Percentiles rank a stretch among this genome's conserved stretches.
phyloP scores from a whole-genome alignment of 2,113 vertebrate species.

The Glareola pratincola region DNA sequence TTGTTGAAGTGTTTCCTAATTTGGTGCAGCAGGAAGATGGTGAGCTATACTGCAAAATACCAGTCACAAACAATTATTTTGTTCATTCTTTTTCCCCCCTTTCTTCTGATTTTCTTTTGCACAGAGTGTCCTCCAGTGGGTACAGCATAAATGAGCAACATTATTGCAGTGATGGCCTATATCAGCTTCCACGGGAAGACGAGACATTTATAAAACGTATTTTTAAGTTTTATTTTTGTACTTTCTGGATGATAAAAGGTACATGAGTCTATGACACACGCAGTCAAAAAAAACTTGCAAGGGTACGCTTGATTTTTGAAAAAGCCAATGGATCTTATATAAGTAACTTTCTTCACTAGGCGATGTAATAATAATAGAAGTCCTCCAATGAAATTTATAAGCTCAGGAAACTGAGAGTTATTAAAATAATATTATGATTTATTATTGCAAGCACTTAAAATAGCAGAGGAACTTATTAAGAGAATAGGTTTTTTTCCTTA shows the following conservation, averaged over 20 bases:
- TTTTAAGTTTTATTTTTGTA: not conserved
- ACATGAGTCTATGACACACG: not conserved
- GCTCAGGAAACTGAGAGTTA: not conserved
- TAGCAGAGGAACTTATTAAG: not conserved
- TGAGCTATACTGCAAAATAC: not conserved
- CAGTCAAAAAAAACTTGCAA: not conserved
- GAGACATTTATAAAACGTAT: not conserved
- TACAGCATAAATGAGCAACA: not conserved
- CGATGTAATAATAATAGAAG: not conserved
- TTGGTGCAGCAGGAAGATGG: not conserved
- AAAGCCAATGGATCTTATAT: not conserved
- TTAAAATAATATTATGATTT: not conserved
- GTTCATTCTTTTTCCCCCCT: not conserved
- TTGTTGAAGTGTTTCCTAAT: not conserved
- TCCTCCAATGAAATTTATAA: not conserved
- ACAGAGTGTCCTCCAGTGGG: not conserved
- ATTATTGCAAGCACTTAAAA: not conserved
- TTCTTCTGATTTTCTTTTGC: not conserved
- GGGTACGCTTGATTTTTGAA: not conserved
- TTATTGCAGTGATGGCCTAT: not conserved
- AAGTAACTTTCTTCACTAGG: not conserved
- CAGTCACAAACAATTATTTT: not conserved
- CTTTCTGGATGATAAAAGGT: not conserved
- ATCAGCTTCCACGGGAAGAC: not conserved
- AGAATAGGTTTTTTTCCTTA: not conserved